Conservation (phyloP, 2,888 invertebrate genomes). For the Aromia moschata region DNA sequence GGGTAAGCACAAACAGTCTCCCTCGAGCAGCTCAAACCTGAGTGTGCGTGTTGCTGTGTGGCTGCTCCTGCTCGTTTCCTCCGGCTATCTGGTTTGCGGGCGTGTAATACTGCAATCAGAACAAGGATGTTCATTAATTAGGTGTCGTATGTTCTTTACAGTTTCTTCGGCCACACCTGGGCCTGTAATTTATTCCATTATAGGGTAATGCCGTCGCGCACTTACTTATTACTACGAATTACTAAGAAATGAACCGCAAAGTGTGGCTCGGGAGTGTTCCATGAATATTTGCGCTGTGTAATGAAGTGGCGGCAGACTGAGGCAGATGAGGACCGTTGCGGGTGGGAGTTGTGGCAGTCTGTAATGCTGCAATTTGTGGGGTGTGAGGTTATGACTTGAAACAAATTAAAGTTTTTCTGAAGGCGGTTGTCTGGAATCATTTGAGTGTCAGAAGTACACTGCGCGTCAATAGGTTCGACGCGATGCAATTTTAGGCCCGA, state of each 20-base stretch:
- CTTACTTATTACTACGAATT: conserved; percentile 7
- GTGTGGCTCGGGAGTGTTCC: background rate
- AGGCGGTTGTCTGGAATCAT: too few species aligned
- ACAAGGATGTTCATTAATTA: conserved; percentile 25
- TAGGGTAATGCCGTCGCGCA: background rate
- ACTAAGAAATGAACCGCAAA: conserved; percentile 16
- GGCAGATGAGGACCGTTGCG: conserved; percentile 2
- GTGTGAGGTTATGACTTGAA: too few species aligned
- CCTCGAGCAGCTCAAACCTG: conserved; percentile 83
- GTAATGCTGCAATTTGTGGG: background rate
- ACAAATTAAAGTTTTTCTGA: too few species aligned
- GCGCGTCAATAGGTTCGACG: too few species aligned
- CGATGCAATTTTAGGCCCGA: too few species aligned
- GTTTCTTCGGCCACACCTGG: conserved; percentile 23
- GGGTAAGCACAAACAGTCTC: too few species aligned
- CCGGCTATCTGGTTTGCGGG: conserved; percentile 80
- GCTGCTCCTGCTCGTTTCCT: conserved; percentile 75
- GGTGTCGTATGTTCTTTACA: conserved; percentile 11
- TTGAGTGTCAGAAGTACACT: too few species aligned
- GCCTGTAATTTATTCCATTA: conserved; percentile 29
- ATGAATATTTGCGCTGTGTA: background rate
- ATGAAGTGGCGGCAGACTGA: conserved; percentile 5
- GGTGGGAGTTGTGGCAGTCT: background rate
- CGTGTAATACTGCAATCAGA: conserved; percentile 78
- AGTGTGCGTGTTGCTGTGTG: conserved; percentile 86